These are phyloP conservation scores for Lonchura striata DNA, from an alignment of 2,113 vertebrate genomes.

Conservation along the genomic window DNA sequence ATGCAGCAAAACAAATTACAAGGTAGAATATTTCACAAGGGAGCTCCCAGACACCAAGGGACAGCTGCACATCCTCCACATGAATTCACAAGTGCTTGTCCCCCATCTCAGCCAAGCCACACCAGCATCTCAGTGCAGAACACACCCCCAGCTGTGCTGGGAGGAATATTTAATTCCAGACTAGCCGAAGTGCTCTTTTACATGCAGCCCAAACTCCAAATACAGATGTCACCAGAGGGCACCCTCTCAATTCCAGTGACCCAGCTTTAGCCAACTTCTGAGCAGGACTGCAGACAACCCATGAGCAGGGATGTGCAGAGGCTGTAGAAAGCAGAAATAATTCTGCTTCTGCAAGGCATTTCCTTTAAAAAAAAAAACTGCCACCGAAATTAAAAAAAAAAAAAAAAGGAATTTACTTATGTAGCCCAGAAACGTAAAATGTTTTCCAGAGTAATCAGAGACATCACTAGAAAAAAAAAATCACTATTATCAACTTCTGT, in stretches of 20 bases:
- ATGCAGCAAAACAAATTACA: not conserved
- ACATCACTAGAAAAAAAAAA: not conserved
- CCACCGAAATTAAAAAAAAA: not conserved
- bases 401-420: not conserved
- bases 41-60: not conserved
- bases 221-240: conserved; percentile 45
- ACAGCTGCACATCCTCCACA: not conserved
- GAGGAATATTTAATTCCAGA: not conserved
- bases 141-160: not conserved
- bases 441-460: not conserved
- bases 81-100: rapidly evolving
- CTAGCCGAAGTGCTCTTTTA: not conserved
- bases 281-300: not conserved
- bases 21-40: not conserved
- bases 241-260: conserved; percentile 22
- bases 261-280: not conserved
- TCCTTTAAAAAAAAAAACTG: not conserved
- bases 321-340: not conserved
- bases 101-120: not conserved
- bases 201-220: not conserved
- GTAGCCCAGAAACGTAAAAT: not conserved
- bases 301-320: not conserved
- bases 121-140: not conserved
- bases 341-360: not conserved
- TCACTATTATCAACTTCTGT: not conserved